Evolutionary conservation across 2,113 vertebrate species (phyloP).

Genomic region (Aythya baeri): DNA sequence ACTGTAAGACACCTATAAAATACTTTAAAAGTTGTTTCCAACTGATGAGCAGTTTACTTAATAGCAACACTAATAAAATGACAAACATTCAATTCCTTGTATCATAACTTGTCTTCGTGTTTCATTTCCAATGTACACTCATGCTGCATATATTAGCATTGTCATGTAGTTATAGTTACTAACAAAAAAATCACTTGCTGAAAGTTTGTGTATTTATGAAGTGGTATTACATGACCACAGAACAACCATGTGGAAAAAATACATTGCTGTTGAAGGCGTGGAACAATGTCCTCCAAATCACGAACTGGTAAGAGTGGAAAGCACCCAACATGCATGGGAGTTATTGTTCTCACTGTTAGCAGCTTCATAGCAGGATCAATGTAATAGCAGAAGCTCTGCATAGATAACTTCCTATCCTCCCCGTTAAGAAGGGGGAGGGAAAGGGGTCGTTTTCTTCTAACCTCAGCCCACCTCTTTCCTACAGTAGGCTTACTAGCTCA

Average conservation of each 20-base stretch:
- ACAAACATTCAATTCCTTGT: background rate
- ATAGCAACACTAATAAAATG: background rate
- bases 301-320: rapidly evolving
- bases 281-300: background rate
- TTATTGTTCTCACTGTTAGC: background rate
- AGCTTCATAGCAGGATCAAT: background rate
- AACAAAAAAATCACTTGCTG: background rate
- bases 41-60: background rate
- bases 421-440: background rate
- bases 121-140: background rate
- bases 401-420: background rate
- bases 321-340: rapidly evolving
- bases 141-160: background rate
- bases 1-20: background rate
- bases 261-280: background rate
- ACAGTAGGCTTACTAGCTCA: background rate
- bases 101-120: background rate
- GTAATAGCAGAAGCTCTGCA: background rate
- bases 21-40: background rate
- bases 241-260: background rate
- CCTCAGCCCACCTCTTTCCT: background rate
- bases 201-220: background rate
- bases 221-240: background rate
- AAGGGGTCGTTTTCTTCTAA: background rate
- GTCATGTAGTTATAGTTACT: background rate